Evolutionary conservation across 2,113 vertebrate genomes (phyloP).

Genomic region (Chelonoidis abingdonii): DNA sequence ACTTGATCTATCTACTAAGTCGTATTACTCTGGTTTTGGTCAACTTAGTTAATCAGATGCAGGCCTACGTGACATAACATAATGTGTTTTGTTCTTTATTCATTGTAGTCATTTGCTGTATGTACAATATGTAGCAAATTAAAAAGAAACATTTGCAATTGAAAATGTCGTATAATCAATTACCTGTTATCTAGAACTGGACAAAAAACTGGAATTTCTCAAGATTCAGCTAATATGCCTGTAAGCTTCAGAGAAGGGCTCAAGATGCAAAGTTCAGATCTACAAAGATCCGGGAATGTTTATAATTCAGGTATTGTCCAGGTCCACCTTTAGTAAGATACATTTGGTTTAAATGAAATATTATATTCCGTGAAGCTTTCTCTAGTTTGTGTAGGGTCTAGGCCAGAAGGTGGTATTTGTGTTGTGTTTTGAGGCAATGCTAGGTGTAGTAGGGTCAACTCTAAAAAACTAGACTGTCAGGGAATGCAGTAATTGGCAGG

Average conservation of each 20-base stretch:
- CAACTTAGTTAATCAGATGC: not conserved
- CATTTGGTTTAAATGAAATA: not conserved
- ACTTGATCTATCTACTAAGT: not conserved
- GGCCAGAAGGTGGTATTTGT: not conserved
- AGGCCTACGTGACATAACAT: not conserved
- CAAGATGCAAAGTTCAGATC: not conserved
- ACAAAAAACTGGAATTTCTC: not conserved
- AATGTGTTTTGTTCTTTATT: not conserved
- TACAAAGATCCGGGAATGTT: not conserved
- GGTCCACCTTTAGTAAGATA: not conserved
- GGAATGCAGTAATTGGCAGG: not conserved
- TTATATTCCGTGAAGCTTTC: not conserved
- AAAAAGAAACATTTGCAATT: not conserved
- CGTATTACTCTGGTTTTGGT: not conserved
- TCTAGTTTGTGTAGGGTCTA: not conserved
- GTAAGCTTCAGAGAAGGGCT: fast-evolving
- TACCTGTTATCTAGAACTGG: not conserved
- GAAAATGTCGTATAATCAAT: not conserved
- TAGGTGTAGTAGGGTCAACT: not conserved
- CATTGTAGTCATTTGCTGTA: not conserved
- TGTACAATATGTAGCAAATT: not conserved
- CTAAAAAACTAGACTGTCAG: not conserved
- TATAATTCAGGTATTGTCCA: not conserved
- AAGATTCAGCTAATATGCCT: not conserved
- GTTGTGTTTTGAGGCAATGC: not conserved